These are phyloP conservation scores for Paelopatides confundens DNA, from an alignment of 53 echinoderm and acorn worm genomes.

Conservation along the genomic window DNA sequence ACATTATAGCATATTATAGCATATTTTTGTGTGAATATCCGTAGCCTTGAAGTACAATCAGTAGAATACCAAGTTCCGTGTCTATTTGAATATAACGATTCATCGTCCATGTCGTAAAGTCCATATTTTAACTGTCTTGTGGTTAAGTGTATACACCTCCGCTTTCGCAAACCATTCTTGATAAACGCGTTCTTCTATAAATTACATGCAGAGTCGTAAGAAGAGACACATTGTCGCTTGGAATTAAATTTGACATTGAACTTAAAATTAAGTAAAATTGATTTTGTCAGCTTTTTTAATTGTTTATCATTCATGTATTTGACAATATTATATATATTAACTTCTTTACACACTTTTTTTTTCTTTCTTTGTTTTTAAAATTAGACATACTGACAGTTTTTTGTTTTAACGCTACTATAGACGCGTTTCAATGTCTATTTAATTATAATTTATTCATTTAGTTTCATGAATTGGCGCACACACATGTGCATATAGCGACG, in stretches of 20 bases:
- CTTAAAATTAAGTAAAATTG: neutral
- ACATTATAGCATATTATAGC: too few species aligned
- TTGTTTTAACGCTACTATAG: neutral
- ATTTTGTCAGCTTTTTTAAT: neutral
- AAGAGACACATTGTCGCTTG: neutral
- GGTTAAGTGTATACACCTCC: neutral
- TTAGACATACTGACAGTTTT: neutral
- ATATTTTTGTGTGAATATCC: too few species aligned
- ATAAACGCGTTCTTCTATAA: neutral
- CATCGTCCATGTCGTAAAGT: too few species aligned
- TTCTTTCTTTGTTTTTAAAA: neutral
- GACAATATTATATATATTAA: neutral
- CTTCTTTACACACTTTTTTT: neutral
- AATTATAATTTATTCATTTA: slow-evolving; percentile 47
- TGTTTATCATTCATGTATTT: neutral
- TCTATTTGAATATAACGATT: too few species aligned
- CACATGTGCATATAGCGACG: neutral
- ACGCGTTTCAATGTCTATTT: neutral
- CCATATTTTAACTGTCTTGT: too few species aligned
- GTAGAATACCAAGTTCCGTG: too few species aligned
- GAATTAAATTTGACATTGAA: slow-evolving; percentile 20
- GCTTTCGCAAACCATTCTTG: neutral
- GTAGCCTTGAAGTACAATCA: too few species aligned
- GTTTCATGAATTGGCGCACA: neutral
- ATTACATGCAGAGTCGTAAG: neutral